A percentile compares a stretch with the other conserved stretches of the same genome.
Evolutionary conservation across 2,888 invertebrate species (phyloP).

Genomic region (Lamellibrachia columna): DNA sequence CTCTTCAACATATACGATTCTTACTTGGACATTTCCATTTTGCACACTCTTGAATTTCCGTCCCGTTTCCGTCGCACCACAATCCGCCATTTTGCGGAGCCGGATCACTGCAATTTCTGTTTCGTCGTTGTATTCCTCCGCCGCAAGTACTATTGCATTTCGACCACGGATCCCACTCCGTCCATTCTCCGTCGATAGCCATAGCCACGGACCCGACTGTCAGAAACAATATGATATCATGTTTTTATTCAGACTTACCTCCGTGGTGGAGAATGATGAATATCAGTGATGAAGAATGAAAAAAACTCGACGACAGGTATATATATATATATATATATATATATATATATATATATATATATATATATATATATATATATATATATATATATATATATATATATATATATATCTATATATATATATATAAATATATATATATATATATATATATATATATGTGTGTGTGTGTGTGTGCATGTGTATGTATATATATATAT

Average conservation of each 20-base stretch:
- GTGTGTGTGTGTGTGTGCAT: too few relatives aligned
- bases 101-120: background rate
- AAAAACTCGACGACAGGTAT: background rate
- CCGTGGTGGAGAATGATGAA: background rate
- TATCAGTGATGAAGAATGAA: background rate
- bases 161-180: constrained; percentile 1
- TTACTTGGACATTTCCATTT: background rate
- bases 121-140: background rate
- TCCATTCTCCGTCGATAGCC: background rate
- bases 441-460: too few relatives aligned
- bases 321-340: too few relatives aligned
- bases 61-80: background rate
- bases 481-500: too few relatives aligned
- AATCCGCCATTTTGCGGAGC: background rate
- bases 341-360: too few relatives aligned
- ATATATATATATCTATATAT: too few relatives aligned
- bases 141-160: background rate
- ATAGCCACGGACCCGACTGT: background rate
- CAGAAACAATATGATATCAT: background rate
- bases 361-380: too few relatives aligned
- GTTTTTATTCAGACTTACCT: background rate
- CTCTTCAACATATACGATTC: background rate
- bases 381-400: too few relatives aligned
- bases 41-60: background rate
- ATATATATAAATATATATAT: too few relatives aligned